Evolutionary conservation across 2,797 vertebrate species (phyloP).

Genomic region (Silurus aristotelis): DNA sequence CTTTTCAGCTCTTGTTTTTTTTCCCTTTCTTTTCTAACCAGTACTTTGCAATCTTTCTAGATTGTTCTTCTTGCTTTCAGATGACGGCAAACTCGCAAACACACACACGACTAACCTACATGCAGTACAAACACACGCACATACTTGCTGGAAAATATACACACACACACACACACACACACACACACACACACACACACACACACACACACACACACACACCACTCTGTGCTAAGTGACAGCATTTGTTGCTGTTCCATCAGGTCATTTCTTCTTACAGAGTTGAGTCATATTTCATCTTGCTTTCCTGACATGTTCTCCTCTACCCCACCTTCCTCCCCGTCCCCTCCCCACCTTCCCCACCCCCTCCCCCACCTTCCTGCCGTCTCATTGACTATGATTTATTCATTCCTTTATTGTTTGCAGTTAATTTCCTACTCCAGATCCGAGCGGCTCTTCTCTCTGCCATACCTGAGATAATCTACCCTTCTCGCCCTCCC

Average conservation of each 20-base stretch:
- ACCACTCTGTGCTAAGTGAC: slow-evolving; percentile 33
- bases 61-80: slow-evolving; percentile 73
- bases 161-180: slow-evolving; percentile 25
- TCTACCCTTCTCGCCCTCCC: slow-evolving; percentile 47
- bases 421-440: slow-evolving; percentile 60
- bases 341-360: slow-evolving; percentile 16
- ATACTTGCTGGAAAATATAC: neutral
- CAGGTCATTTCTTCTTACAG: slow-evolving; percentile 51
- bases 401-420: slow-evolving; percentile 57
- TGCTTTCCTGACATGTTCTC: slow-evolving; percentile 36
- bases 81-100: slow-evolving; percentile 63
- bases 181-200: neutral
- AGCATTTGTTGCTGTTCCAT: slow-evolving; percentile 44
- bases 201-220: slow-evolving; percentile 31
- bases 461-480: slow-evolving; percentile 57
- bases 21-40: slow-evolving; percentile 68
- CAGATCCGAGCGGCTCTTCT: slow-evolving; percentile 58
- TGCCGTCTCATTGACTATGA: slow-evolving; percentile 45
- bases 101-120: slow-evolving; percentile 22
- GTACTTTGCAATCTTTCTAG: slow-evolving; percentile 75
- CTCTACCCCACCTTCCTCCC: slow-evolving; percentile 2
- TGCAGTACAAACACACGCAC: slow-evolving; percentile 20
- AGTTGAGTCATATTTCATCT: slow-evolving; percentile 48
- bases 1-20: slow-evolving; percentile 4
- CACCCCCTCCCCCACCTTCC: slow-evolving; percentile 32